Conservation (phyloP, 2,797 vertebrate genomes). For the Lophotriccus pileatus region DNA sequence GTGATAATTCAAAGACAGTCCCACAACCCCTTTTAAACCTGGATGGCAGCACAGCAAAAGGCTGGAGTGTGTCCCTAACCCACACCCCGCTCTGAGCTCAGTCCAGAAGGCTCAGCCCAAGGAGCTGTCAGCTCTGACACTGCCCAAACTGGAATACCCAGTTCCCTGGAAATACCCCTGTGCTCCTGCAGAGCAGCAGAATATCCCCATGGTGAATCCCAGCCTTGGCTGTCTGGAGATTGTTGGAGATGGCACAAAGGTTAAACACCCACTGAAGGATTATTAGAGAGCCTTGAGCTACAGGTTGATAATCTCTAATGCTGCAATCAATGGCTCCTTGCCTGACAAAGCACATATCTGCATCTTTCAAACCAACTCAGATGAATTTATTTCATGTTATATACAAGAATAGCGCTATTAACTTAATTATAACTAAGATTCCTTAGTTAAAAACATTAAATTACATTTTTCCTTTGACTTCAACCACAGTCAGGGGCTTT, state of each 20-base stretch:
- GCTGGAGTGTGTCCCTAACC: background rate
- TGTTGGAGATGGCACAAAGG: background rate
- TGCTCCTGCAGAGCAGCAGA: background rate
- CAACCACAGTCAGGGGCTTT: background rate
- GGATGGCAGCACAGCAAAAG: background rate
- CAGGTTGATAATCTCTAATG: background rate
- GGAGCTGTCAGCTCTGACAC: background rate
- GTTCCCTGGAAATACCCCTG: background rate
- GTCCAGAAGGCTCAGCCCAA: background rate
- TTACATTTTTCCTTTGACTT: slow-evolving; percentile 15
- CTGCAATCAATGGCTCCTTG: background rate
- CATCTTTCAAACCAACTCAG: background rate
- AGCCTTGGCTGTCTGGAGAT: background rate
- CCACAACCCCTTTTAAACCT: fast-evolving
- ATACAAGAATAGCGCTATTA: background rate
- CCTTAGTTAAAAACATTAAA: slow-evolving; percentile 1
- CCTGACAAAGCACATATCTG: background rate
- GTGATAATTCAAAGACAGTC: background rate
- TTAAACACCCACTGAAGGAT: background rate
- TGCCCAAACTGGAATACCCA: background rate
- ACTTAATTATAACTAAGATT: background rate
- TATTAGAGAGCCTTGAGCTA: background rate
- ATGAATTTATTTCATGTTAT: background rate
- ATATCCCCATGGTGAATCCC: background rate
- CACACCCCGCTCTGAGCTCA: no score